Evolutionary conservation across 2,888 invertebrate genomes (phyloP).

Genomic region (Alloscopus bannaensis): DNA sequence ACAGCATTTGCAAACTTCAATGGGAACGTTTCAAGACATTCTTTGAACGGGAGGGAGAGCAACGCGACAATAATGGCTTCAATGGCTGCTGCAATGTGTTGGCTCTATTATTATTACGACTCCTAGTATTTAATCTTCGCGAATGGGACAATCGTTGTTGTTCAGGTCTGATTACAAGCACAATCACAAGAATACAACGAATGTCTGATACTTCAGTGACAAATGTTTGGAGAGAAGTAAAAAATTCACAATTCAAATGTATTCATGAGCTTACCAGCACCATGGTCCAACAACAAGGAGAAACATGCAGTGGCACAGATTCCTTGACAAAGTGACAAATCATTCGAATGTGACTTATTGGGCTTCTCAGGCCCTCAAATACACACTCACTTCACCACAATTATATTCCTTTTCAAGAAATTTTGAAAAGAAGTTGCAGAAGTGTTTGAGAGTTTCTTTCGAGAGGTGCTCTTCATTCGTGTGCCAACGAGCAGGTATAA

Average conservation of each 20-base stretch:
- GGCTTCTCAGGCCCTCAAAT: constrained; percentile 9
- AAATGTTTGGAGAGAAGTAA: too few species aligned
- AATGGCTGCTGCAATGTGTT: neutral
- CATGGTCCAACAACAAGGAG: constrained; percentile 46
- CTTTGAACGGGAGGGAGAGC: neutral
- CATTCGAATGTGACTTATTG: constrained; percentile 37
- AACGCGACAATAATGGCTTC: constrained; percentile 17
- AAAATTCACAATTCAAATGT: constrained; percentile 8
- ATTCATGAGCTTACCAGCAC: constrained; percentile 30
- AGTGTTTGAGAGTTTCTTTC: constrained; percentile 4
- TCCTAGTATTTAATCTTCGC: constrained; percentile 22
- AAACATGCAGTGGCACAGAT: constrained; percentile 39
- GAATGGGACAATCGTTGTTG: constrained; percentile 40
- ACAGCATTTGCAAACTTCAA: too few species aligned
- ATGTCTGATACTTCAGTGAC: too few species aligned
- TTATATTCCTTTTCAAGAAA: constrained; percentile 23
- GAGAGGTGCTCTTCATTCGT: too few species aligned
- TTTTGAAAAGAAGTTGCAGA: too few species aligned
- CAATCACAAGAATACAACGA: constrained; percentile 28
- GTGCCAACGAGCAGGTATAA: neutral
- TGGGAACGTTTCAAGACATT: too few species aligned
- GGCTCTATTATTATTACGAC: constrained; percentile 25
- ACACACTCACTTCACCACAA: constrained; percentile 7
- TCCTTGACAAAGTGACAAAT: constrained; percentile 39
- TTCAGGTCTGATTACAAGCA: constrained; percentile 62